Percentiles rank a stretch among this genome's conserved stretches.
These are phyloP conservation scores for Dasypogon diadema DNA, from an alignment of 2,888 invertebrate species.

Conservation along the genomic window DNA sequence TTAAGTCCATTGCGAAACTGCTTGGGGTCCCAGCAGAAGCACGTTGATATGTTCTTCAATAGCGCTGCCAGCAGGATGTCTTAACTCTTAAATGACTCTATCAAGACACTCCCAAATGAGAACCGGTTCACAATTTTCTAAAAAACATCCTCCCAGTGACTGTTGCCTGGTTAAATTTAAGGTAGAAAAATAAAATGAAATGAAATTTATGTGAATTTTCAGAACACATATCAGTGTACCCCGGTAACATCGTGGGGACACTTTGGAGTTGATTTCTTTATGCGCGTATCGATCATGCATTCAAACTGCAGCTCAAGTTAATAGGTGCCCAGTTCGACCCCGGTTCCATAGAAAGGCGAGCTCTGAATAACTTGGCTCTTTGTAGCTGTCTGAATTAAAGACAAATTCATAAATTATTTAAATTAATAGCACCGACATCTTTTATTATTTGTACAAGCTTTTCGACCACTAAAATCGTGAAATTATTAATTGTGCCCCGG, in stretches of 20 bases:
- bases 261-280: not conserved
- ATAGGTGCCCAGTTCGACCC: not conserved
- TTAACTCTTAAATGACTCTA: not conserved
- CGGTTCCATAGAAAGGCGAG: not conserved
- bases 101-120: not conserved
- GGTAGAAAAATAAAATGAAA: not conserved
- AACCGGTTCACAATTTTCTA: not conserved
- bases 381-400: slow-evolving; percentile 3
- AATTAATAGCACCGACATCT: slow-evolving; percentile 5
- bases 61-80: not conserved
- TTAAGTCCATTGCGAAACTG: not conserved
- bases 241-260: not conserved
- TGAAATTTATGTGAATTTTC: not conserved
- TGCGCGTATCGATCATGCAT: slow-evolving; percentile 9
- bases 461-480: not conserved
- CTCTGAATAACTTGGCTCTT: not conserved
- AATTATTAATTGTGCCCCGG: not conserved
- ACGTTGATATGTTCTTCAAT: not conserved
- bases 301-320: not conserved
- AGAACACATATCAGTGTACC: not conserved
- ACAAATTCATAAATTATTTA: slow-evolving; percentile 21
- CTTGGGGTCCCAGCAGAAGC: not conserved
- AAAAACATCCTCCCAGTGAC: not conserved
- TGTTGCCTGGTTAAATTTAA: not conserved
- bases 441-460: not conserved